A percentile compares a stretch with the other conserved stretches of the same genome.
These are phyloP conservation scores for Lepidothrix coronata DNA, from an alignment of 2,113 vertebrate genomes.

Conservation along the genomic window DNA sequence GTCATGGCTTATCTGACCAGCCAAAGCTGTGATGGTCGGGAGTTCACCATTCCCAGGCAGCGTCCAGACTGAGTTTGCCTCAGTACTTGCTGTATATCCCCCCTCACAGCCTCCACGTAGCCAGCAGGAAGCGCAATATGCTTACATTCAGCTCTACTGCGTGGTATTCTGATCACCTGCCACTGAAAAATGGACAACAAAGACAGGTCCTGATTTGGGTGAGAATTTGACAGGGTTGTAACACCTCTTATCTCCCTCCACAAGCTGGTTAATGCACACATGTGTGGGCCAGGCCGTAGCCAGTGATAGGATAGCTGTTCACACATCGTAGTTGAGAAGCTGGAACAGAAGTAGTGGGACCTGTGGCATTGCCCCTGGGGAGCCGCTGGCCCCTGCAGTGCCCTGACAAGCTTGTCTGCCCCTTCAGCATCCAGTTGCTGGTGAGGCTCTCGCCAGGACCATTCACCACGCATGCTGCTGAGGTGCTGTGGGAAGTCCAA, in stretches of 20 bases:
- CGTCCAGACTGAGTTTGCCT: not conserved
- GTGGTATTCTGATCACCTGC: not conserved
- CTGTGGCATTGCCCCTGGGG: not conserved
- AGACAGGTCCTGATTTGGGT: not conserved
- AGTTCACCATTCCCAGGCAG: not conserved
- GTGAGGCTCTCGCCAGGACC: not conserved
- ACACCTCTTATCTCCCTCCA: not conserved
- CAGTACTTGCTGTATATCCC: not conserved
- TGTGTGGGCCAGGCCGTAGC: not conserved
- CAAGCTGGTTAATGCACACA: not conserved
- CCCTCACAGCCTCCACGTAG: accelerated
- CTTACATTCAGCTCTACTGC: not conserved
- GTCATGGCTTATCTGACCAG: not conserved
- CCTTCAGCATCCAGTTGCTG: not conserved
- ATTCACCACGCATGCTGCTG: accelerated
- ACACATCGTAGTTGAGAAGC: not conserved
- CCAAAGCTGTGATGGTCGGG: not conserved
- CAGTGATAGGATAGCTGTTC: not conserved
- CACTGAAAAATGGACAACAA: not conserved
- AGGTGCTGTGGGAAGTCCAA: not conserved
- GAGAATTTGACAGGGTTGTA: not conserved
- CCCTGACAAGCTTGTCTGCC: not conserved
- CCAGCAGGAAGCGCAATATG: not conserved
- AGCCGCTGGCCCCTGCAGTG: not conserved
- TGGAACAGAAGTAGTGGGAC: not conserved